Percentiles rank a stretch among this genome's conserved stretches.
Conservation (phyloP, 2,113 vertebrate species). For the Turdus rufiventris region DNA sequence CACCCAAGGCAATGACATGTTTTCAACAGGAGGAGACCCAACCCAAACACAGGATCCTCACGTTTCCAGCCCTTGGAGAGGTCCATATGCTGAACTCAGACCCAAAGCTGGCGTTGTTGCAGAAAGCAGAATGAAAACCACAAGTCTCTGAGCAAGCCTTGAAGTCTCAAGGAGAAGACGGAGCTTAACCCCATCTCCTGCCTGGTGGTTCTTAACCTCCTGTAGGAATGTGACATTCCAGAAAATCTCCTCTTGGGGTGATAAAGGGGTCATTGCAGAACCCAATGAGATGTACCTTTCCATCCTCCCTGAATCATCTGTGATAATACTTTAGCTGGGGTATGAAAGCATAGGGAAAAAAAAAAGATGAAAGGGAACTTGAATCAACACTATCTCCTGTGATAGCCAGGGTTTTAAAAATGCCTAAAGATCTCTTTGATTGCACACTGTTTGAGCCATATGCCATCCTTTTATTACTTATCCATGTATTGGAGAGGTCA, state of each 20-base stretch:
- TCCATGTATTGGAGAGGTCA: background rate
- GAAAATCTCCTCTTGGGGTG: background rate
- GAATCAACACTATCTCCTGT: background rate
- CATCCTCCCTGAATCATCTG: background rate
- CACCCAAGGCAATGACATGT: background rate
- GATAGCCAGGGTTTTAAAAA: background rate
- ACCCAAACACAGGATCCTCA: background rate
- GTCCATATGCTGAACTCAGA: background rate
- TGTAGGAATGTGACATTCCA: background rate
- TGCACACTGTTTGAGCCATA: background rate
- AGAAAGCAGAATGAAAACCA: background rate
- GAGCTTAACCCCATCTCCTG: background rate
- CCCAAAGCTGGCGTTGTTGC: accelerated
- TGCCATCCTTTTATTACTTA: background rate
- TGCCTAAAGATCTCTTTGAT: background rate
- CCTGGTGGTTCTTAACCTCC: background rate
- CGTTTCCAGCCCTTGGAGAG: background rate
- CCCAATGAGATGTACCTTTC: background rate
- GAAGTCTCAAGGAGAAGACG: background rate
- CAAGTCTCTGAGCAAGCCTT: background rate
- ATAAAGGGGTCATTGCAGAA: background rate
- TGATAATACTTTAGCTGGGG: background rate
- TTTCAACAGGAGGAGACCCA: background rate
- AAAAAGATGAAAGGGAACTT: background rate
- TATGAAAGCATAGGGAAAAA: background rate